Evolutionary conservation across 1,140 invertebrate genomes (phyloP).

Genomic region (Sminthurinus signatus): DNA sequence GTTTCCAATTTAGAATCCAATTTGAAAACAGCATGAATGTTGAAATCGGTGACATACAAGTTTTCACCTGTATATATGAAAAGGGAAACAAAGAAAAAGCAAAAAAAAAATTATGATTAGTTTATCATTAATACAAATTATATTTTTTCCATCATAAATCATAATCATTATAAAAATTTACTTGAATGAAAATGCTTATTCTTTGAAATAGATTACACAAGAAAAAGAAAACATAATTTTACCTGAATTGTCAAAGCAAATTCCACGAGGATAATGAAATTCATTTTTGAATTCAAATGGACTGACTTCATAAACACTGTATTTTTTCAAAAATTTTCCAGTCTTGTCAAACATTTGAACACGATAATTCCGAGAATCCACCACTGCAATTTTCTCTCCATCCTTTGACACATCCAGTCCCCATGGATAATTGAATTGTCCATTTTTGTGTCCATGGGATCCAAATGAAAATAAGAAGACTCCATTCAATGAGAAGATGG

Average conservation of each 20-base stretch:
- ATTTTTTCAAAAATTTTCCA: conserved; percentile 18
- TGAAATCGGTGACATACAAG: conserved; percentile 85
- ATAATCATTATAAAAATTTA: too few relatives aligned
- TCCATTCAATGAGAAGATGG: conserved; percentile 73
- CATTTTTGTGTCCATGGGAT: conserved; percentile 71
- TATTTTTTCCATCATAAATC: too few relatives aligned
- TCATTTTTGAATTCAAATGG: conserved; percentile 52
- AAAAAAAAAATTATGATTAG: too few relatives aligned
- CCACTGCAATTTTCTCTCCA: conserved; percentile 75
- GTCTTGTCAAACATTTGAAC: conserved; percentile 25
- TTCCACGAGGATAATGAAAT: conserved; percentile 83
- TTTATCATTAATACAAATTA: too few relatives aligned
- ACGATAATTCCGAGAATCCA: conserved; percentile 48
- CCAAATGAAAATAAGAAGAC: conserved; percentile 77
- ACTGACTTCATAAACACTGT: conserved; percentile 18
- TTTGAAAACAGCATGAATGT: conserved; percentile 80
- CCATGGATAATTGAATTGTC: conserved; percentile 95
- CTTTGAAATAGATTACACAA: too few relatives aligned
- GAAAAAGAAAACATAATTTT: neutral
- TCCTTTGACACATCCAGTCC: conserved; percentile 75
- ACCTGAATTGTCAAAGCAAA: conserved; percentile 7
- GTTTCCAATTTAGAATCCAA: conserved; percentile 51
- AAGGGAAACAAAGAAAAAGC: too few relatives aligned
- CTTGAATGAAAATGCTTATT: too few relatives aligned
- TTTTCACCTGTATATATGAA: too few relatives aligned